Conservation (phyloP, 2,888 invertebrate genomes). For the Hydrotaea diabolus region DNA sequence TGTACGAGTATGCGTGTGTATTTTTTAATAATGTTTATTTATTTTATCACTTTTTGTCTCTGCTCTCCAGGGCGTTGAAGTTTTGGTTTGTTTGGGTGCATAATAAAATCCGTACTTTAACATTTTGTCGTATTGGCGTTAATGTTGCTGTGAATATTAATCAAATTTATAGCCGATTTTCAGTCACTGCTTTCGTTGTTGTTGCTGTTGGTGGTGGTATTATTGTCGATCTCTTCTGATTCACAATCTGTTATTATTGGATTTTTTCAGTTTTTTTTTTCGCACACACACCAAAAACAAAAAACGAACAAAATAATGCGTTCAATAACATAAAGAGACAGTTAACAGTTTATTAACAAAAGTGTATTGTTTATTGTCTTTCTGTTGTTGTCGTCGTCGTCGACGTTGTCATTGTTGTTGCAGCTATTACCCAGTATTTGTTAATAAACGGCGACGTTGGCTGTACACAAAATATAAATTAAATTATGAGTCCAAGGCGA, state of each 20-base stretch:
- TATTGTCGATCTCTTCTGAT: slow-evolving; percentile 1
- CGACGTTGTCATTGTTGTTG: background rate
- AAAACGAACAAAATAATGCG: slow-evolving; percentile 8
- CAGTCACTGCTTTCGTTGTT: no score
- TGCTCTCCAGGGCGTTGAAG: background rate
- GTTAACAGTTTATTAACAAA: slow-evolving; percentile 21
- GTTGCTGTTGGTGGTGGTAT: no score
- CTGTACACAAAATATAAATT: background rate
- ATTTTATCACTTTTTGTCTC: background rate
- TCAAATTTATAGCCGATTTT: slow-evolving; percentile 53
- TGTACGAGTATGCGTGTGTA: no score
- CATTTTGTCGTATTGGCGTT: slow-evolving; percentile 1
- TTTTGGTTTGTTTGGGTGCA: background rate
- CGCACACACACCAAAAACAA: background rate
- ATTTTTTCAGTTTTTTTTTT: background rate
- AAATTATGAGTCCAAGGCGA: slow-evolving; percentile 10
- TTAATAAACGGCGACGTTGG: background rate
- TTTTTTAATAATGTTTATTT: background rate
- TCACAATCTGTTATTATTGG: slow-evolving; percentile 5
- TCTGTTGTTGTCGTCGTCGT: background rate
- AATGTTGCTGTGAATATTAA: slow-evolving; percentile 63
- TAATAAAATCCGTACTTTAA: background rate
- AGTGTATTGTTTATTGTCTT: background rate
- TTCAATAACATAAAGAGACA: slow-evolving; percentile 12
- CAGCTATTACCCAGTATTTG: background rate